Percentiles rank a stretch among this genome's conserved stretches.
These are phyloP conservation scores for Thalassoma bifasciatum DNA, from an alignment of 2,113 vertebrate genomes.

Conservation along the genomic window DNA sequence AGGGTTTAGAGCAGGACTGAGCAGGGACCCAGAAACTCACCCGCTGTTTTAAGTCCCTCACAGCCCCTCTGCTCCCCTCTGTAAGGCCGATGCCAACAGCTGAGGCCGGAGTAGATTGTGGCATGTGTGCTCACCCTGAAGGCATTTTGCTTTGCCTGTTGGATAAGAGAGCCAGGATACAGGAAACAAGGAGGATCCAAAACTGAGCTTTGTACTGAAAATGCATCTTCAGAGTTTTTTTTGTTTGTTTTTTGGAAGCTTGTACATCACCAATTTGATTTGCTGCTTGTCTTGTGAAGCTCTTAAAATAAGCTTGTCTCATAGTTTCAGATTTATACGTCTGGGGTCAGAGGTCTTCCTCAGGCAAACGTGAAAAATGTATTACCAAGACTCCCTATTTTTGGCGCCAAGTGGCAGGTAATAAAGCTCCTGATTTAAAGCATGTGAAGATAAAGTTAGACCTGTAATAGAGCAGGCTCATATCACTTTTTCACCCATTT, in stretches of 20 bases:
- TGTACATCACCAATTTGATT: neutral
- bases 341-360: conserved; percentile 1
- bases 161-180: conserved; percentile 27
- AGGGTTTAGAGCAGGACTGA: conserved; percentile 36
- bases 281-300: conserved; percentile 6
- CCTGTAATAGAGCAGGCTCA: conserved; percentile 40
- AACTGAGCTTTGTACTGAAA: too few relatives aligned
- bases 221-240: too few relatives aligned
- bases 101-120: conserved; percentile 63
- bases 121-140: conserved; percentile 75
- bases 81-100: conserved; percentile 72
- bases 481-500: conserved; percentile 38
- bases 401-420: conserved; percentile 19
- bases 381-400: too few relatives aligned
- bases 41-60: conserved; percentile 27
- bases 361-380: neutral
- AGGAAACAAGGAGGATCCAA: conserved; percentile 25
- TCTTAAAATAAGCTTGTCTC: conserved; percentile 43
- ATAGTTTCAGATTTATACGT: conserved; percentile 38
- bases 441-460: conserved; percentile 41
- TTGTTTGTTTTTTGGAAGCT: too few relatives aligned
- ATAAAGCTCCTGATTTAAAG: conserved; percentile 55
- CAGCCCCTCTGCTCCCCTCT: conserved; percentile 25
- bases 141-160: conserved; percentile 72
- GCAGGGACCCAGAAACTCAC: conserved; percentile 37